Evolutionary conservation across 2,113 vertebrate species (phyloP), one percentile per base, ranked within the genome.

Genomic region (Rhabdomys dilectus): DNA sequence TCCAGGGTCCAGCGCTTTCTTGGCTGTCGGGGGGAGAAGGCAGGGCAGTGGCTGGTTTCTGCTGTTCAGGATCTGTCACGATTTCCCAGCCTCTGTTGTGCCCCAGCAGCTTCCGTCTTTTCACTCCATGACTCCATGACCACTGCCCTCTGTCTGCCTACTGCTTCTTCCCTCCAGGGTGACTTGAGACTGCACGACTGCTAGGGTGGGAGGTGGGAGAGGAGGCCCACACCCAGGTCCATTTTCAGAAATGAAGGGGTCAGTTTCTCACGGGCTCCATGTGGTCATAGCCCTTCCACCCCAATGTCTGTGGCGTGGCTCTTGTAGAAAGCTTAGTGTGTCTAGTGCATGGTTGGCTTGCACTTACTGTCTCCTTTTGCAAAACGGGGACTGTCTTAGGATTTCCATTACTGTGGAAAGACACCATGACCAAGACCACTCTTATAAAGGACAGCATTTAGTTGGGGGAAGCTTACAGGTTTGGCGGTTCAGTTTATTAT

Each of bases 71-170:
- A 16, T 72, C 56, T 81, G 1, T 42, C 58, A 19, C 5, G 22
- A 81, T n/a, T 48, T 16, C 64, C 16, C 7, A 88, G 88, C n/a
- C 56, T 34, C 26, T 77, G 21, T 34, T 22, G 19, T 56, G 24
- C n/a, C 76, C 72, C 11, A 6, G 88, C 17, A 56, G 45, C 78
- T 39, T n/a, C 60, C 73, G 31, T 42, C 80, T 10, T 51, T 64
- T 58, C 17, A 15, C 3, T 51, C 21, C 0, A 60, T 16, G 7
- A 15, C 3, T 51, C 21, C 0, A 60, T 16, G 7, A 4, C 22
- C 48, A 26, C 53, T 39, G 3, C 36, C 26, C 48, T 34, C 39
- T 0, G 75, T 64, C 76, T 81, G n/a, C 56, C 21, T 13, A 15
- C 31, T 42, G 48, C 78, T 42, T 84, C 80, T 42, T 13, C 68